phyloP scores from a whole-genome alignment of 2,797 vertebrate species.

The Lepus townsendii region DNA sequence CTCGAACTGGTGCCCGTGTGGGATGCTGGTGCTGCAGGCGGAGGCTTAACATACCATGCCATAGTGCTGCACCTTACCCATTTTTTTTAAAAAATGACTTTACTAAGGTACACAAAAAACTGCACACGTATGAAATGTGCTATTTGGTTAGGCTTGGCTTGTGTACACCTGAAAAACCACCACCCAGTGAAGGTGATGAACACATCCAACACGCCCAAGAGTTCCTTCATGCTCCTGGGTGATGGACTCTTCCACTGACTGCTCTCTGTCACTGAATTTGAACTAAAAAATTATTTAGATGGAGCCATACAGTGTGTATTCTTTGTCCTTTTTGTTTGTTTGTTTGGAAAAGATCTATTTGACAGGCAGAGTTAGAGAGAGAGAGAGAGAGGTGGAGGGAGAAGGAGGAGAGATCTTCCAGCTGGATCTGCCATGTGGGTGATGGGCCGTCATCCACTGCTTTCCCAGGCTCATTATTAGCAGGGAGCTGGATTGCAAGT shows the following conservation, averaged over 20 bases:
- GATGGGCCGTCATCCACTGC: no score
- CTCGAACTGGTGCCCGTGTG: no score
- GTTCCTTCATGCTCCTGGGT: background rate
- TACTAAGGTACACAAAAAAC: background rate
- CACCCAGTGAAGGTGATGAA: background rate
- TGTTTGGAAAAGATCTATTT: no score
- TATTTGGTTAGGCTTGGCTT: background rate
- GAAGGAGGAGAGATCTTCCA: no score
- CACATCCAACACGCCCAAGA: background rate
- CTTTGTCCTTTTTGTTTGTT: background rate
- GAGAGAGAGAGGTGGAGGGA: no score
- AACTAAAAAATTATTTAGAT: background rate
- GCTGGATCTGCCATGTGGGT: no score
- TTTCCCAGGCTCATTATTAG: no score
- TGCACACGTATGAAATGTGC: background rate
- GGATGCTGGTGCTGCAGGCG: no score
- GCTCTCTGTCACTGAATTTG: background rate
- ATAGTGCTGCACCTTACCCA: background rate
- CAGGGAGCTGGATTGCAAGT: no score
- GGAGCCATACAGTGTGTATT: background rate
- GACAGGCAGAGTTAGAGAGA: no score
- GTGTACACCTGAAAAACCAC: background rate
- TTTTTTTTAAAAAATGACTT: background rate
- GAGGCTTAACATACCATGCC: no score
- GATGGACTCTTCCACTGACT: background rate